Percentiles rank a stretch among this genome's conserved stretches.
phyloP scores from a whole-genome alignment of 2,888 invertebrate species.

The Phengaris arion region DNA sequence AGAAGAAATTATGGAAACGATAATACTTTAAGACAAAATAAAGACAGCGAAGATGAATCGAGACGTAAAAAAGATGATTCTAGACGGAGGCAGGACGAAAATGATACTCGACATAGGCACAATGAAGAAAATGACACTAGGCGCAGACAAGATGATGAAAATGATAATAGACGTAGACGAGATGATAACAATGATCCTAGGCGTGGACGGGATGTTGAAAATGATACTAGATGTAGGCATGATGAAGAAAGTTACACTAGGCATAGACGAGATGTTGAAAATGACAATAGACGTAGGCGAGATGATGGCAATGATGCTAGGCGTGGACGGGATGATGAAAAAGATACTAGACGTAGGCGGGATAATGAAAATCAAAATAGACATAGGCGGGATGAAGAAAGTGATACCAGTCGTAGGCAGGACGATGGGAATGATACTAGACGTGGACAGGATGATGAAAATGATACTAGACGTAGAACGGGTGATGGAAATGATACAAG shows the following conservation, averaged over 20 bases:
- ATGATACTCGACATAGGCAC: constrained; percentile 32
- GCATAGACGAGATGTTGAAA: background rate
- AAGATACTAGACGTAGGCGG: background rate
- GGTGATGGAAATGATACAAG: constrained; percentile 31
- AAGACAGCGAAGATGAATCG: background rate
- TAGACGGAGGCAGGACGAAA: constrained; percentile 35
- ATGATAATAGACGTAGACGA: background rate
- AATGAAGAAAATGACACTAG: constrained; percentile 27
- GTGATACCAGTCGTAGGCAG: background rate
- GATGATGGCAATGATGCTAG: constrained; percentile 22
- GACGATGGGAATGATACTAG: constrained; percentile 28
- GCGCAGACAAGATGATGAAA: background rate
- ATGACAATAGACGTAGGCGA: background rate
- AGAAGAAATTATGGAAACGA: background rate
- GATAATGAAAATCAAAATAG: background rate
- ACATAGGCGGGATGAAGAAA: background rate
- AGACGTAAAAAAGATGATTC: constrained; percentile 29
- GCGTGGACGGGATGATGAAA: background rate
- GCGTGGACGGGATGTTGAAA: constrained; percentile 6
- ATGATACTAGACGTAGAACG: background rate
- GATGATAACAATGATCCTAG: constrained; percentile 26
- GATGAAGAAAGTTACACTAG: background rate
- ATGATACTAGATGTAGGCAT: background rate
- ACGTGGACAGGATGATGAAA: background rate
- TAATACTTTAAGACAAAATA: background rate